Conservation (phyloP, 2,888 invertebrate species). For the Empis livida region DNA sequence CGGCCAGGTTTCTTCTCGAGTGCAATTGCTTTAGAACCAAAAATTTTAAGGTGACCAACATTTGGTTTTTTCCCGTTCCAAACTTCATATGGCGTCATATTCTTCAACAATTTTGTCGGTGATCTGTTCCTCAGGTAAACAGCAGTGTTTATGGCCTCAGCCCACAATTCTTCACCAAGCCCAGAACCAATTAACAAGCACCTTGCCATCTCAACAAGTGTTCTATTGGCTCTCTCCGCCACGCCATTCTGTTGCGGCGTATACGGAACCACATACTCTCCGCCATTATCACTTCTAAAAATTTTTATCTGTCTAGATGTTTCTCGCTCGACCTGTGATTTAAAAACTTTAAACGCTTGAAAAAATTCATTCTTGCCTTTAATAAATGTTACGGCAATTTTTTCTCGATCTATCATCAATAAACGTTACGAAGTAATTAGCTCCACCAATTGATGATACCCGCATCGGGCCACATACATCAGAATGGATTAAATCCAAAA, state of each 20-base stretch:
- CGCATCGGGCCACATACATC: constrained; percentile 13
- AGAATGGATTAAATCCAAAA: constrained; percentile 9
- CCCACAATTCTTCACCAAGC: constrained; percentile 21
- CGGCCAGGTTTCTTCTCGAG: constrained; percentile 21
- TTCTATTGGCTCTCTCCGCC: constrained; percentile 11
- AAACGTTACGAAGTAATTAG: constrained; percentile 12
- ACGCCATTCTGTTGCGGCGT: constrained; percentile 14
- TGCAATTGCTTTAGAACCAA: constrained; percentile 25
- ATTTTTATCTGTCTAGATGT: constrained; percentile 7
- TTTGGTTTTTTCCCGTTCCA: constrained; percentile 18
- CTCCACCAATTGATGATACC: constrained; percentile 6
- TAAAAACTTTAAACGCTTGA: constrained; percentile 7
- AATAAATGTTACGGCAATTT: constrained; percentile 9
- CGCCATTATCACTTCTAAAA: constrained; percentile 4
- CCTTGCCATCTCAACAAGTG: constrained; percentile 16
- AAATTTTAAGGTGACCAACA: constrained; percentile 16
- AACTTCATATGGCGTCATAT: constrained; percentile 21
- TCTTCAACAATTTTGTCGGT: constrained; percentile 2
- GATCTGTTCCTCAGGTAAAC: constrained; percentile 15
- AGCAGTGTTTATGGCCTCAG: constrained; percentile 25
- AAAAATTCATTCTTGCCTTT: constrained; percentile 10
- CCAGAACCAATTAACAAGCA: constrained; percentile 16
- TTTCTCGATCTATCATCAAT: constrained; percentile 12
- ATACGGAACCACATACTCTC: constrained; percentile 4
- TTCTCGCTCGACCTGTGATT: constrained; percentile 8